phyloP scores from a whole-genome alignment of 1,140 invertebrate genomes.

The Drosophila varians region DNA sequence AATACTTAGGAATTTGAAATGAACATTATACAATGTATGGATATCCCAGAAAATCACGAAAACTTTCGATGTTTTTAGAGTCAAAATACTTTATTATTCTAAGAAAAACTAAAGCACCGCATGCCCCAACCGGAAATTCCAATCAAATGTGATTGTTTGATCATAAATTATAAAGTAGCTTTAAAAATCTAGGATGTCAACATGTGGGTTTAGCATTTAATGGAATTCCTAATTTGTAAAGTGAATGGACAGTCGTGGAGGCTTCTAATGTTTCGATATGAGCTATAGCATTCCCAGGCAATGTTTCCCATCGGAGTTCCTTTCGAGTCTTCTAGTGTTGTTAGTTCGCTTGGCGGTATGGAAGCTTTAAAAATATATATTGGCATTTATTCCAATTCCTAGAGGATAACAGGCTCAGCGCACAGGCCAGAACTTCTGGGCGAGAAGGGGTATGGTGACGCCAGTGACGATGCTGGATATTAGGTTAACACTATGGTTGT shows the following conservation, averaged over 20 bases:
- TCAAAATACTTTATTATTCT: background rate
- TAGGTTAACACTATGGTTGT: conserved; percentile 96
- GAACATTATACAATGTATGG: too few species aligned
- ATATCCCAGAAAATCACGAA: background rate
- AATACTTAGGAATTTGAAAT: too few species aligned
- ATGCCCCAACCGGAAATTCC: background rate
- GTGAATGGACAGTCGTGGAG: conserved; percentile 12
- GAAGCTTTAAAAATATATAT: conserved; percentile 54
- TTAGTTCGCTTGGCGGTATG: conserved; percentile 35
- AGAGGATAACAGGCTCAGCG: conserved; percentile 29
- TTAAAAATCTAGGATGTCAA: background rate
- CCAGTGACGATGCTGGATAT: conserved; percentile 91
- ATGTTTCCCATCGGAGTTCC: conserved; percentile 1
- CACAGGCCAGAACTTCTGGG: conserved; percentile 87
- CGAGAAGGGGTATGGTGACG: conserved; percentile 89
- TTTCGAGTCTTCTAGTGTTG: conserved; percentile 32
- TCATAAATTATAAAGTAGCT: background rate
- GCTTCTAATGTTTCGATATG: conserved; percentile 1
- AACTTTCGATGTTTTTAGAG: background rate
- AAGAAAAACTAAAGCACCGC: background rate
- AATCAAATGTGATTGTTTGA: background rate
- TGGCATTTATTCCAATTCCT: background rate
- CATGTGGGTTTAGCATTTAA: conserved; percentile 3
- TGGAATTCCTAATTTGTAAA: background rate
- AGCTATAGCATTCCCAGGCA: background rate